Base-by-base conservation (phyloP, 64 coral and sea anemone species). In the Dendronephthya gigantea region DNA sequence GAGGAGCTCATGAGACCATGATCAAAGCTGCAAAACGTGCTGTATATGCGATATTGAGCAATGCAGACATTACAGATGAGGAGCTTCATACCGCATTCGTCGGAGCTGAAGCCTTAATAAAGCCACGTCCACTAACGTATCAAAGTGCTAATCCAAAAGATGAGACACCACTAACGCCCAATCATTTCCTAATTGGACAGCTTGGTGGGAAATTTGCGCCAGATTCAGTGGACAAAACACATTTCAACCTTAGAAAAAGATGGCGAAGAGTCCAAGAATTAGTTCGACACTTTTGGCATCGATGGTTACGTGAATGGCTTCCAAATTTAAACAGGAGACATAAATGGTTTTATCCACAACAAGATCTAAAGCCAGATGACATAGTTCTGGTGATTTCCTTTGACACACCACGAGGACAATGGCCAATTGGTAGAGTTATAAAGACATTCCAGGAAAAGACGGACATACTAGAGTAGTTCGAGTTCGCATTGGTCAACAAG, bases 31-130 rank as follows among this genome's bases (percentile, higher is more conserved):
- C 49, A 59, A 85, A 58, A 28, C 23, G 36, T 38, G 49, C 84
- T n/a, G 52, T 85, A 31, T 85, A 58, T n/a, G 45, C 69, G 43
- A 75, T 90, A 35, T 32, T 92, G 14, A 62, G 82, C 30, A 84
- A 89, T 36, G 91, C 90, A 48, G 86, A 92, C 47, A 83, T 92
- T 37, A 89, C 87, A 86, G 91, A 89, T 72, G 84, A 92, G 74
- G 91, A 92, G 81, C 82, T 92, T 15, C 51, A 62, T 37, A 92
- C 69, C 6, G 87, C 81, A 28, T 81, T 86, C 41, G 82, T 49
- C n/a, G 83, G 87, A 68, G 87, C 84, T 35, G 91, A 92, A 83
- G 76, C 39, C 39, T 72, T 92, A 11, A 25, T 89, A 39, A 92
- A 92, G 30, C 82, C 79, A 30, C 62, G 87, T 14, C 91, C 72